These are phyloP conservation scores for Macaria notata DNA, from an alignment of 2,888 invertebrate genomes.

Conservation along the genomic window DNA sequence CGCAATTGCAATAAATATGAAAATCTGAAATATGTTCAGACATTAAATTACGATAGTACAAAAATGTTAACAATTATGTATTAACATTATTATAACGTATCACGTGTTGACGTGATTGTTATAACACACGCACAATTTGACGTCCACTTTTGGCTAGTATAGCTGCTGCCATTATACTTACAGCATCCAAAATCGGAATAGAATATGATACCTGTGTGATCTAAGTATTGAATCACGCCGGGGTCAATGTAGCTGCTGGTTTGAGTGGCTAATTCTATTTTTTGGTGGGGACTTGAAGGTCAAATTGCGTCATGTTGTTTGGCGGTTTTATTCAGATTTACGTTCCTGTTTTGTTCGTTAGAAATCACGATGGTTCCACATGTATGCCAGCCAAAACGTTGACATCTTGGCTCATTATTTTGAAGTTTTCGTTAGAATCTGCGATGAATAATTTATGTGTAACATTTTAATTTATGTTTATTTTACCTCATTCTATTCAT, in stretches of 20 bases:
- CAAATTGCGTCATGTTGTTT: conserved; percentile 52
- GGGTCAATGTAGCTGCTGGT: conserved; percentile 52
- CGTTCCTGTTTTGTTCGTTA: conserved; percentile 19
- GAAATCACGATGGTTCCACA: background rate
- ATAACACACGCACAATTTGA: too few species aligned
- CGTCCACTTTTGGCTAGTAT: too few species aligned
- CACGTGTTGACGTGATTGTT: too few species aligned
- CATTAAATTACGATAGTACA: too few species aligned
- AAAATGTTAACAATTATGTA: too few species aligned
- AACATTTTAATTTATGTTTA: too few species aligned
- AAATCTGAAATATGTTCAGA: too few species aligned
- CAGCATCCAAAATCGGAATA: conserved; percentile 27
- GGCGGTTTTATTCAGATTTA: conserved; percentile 32
- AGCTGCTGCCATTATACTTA: too few species aligned
- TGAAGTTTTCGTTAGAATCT: background rate
- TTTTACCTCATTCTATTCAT: too few species aligned
- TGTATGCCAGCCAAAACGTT: conserved; percentile 6
- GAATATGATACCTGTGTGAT: conserved; percentile 38
- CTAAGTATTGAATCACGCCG: conserved; percentile 50
- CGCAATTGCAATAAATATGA: background rate
- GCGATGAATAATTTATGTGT: too few species aligned
- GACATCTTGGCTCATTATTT: conserved; percentile 9
- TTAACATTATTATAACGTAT: too few species aligned
- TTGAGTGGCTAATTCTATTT: conserved; percentile 51
- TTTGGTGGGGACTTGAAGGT: conserved; percentile 56